Percentiles rank a stretch among this genome's conserved stretches.
These are phyloP conservation scores for Asteroscopus sphinx DNA, from an alignment of 2,888 invertebrate species.

Conservation along the genomic window DNA sequence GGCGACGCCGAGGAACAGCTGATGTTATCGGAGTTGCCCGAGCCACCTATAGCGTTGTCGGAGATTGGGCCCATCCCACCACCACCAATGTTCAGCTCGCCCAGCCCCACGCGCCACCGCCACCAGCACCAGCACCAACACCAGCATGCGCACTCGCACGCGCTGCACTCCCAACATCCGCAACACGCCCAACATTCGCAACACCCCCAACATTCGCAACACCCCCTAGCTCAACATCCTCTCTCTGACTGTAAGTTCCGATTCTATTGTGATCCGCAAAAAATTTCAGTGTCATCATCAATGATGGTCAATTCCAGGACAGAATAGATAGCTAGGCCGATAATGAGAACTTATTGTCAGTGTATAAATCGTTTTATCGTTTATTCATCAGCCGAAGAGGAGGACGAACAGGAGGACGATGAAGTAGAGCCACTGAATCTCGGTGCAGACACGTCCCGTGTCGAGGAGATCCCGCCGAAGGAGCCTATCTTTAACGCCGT, in stretches of 20 bases:
- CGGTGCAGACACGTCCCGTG: conserved; percentile 94
- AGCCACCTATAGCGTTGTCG: conserved; percentile 97
- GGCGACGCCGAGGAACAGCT: conserved; percentile 86
- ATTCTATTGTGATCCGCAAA: neutral
- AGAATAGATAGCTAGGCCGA: too few species aligned
- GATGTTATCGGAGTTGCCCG: conserved; percentile 96
- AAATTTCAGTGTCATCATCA: too few species aligned
- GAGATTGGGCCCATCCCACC: conserved; percentile 98
- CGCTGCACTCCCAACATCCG: too few species aligned
- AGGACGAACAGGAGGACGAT: conserved; percentile 87
- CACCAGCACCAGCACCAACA: conserved; percentile 67
- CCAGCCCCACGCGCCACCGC: conserved; percentile 91
- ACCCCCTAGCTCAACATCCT: conserved; percentile 73
- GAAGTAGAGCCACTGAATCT: conserved; percentile 91
- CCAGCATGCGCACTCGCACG: too few species aligned
- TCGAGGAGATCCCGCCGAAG: conserved; percentile 97
- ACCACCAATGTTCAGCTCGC: conserved; percentile 98
- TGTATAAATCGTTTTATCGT: neutral
- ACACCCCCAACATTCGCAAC: conserved; percentile 72
- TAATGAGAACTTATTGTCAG: neutral
- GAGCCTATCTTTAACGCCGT: conserved; percentile 97
- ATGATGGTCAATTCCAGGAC: too few species aligned
- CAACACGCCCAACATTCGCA: conserved; percentile 66
- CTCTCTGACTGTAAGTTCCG: conserved; percentile 82
- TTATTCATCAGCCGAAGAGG: conserved; percentile 78